A percentile compares a stretch with the other conserved stretches of the same genome.
These are phyloP conservation scores for Hermaeophaga mercurialis DNA, from an alignment of 2,888 invertebrate species.

Conservation along the genomic window DNA sequence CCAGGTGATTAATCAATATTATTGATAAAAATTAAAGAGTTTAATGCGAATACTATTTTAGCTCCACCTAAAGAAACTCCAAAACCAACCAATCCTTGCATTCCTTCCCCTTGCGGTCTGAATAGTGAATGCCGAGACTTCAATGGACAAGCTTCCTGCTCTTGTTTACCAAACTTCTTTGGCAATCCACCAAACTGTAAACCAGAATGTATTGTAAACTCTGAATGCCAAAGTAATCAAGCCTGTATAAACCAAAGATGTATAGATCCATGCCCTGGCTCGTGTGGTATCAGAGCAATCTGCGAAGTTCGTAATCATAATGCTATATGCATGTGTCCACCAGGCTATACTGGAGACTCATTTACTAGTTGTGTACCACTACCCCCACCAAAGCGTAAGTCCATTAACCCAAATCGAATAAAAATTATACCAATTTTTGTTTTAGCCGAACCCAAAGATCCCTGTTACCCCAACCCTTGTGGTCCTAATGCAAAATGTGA, in stretches of 20 bases:
- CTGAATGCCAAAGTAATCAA: constrained; percentile 75
- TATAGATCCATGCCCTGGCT: constrained; percentile 80
- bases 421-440: background rate
- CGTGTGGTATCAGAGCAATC: constrained; percentile 74
- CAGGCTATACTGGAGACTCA: constrained; percentile 75
- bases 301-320: constrained; percentile 77
- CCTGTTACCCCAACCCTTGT: constrained; percentile 72
- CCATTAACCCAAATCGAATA: too few relatives aligned
- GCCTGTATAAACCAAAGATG: constrained; percentile 81
- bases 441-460: constrained; percentile 58
- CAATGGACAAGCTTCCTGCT: constrained; percentile 73
- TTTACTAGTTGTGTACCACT: constrained; percentile 62
- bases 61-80: constrained; percentile 36
- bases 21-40: too few relatives aligned
- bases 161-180: constrained; percentile 70
- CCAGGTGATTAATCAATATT: constrained; percentile 51
- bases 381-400: constrained; percentile 46
- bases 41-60: constrained; percentile 38
- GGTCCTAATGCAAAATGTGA: constrained; percentile 77
- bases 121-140: constrained; percentile 67
- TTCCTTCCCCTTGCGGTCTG: constrained; percentile 57
- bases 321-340: constrained; percentile 74
- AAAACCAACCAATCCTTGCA: constrained; percentile 48
- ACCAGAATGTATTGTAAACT: constrained; percentile 66
- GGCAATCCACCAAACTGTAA: constrained; percentile 69